phyloP scores from a whole-genome alignment of 1,140 invertebrate genomes.

The Atta cephalotes region DNA sequence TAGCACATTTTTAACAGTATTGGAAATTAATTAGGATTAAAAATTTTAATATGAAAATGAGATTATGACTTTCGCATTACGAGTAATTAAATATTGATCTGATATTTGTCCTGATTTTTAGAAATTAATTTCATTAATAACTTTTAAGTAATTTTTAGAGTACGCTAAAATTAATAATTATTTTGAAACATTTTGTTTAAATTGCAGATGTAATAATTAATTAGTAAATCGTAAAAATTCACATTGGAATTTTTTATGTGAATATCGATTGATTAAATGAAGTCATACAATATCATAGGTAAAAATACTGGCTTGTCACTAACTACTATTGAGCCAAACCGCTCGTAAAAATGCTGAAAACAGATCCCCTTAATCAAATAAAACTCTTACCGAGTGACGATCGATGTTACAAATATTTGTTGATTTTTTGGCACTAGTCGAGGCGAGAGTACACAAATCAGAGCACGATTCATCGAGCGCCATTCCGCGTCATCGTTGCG shows the following conservation, averaged over 20 bases:
- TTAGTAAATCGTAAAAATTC: not conserved
- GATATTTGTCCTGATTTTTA: not conserved
- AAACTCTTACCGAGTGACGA: constrained; percentile 49
- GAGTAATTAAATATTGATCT: not conserved
- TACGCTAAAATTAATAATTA: not conserved
- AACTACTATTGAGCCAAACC: constrained; percentile 58
- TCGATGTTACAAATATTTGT: constrained; percentile 64
- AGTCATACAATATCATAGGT: constrained; percentile 58
- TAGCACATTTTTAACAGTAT: no score
- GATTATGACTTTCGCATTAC: not conserved
- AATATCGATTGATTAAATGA: constrained; percentile 13
- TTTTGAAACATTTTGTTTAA: not conserved
- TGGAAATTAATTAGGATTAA: not conserved
- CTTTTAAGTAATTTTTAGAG: not conserved
- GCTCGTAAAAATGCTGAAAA: constrained; percentile 64
- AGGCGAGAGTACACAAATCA: constrained; percentile 29
- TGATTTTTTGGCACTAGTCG: constrained; percentile 49
- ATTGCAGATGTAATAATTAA: not conserved
- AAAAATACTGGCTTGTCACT: constrained; percentile 49
- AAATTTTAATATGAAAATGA: not conserved
- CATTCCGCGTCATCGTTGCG: constrained; percentile 60
- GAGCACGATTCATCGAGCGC: constrained; percentile 46
- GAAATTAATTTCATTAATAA: not conserved
- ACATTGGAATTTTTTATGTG: not conserved
- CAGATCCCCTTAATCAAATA: constrained; percentile 60